Conservation (phyloP, 1,140 invertebrate genomes). For the Rhopalosiphum padi region DNA sequence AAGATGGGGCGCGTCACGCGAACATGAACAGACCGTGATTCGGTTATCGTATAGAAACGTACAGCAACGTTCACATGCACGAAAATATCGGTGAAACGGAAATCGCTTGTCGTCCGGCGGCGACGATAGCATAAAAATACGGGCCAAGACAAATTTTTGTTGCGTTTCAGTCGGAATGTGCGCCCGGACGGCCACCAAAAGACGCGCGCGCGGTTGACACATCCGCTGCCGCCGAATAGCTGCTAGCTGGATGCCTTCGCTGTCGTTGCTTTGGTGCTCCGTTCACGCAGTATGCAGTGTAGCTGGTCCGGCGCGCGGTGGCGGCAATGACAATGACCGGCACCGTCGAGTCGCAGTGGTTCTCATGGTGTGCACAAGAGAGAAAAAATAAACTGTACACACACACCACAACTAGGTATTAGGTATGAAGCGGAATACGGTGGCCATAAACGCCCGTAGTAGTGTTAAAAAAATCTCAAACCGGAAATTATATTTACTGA, state of each 20-base stretch:
- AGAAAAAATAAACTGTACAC: neutral
- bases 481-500: conserved; percentile 52
- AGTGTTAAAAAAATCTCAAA: conserved; percentile 2
- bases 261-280: neutral
- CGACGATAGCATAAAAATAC: conserved; percentile 8
- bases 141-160: neutral
- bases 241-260: neutral
- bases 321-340: conserved; percentile 43
- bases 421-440: neutral
- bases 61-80: neutral
- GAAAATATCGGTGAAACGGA: neutral
- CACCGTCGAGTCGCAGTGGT: conserved; percentile 16
- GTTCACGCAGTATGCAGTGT: neutral
- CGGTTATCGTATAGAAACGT: neutral
- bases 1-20: neutral
- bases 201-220: conserved; percentile 19
- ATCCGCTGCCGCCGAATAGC: neutral
- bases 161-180: conserved; percentile 31
- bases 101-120: conserved; percentile 5
- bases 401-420: neutral
- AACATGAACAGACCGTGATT: neutral
- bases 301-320: neutral
- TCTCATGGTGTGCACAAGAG: conserved; percentile 11
- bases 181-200: neutral
- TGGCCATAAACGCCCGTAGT: conserved; percentile 14